Conservation (phyloP, 37 sponge, comb jelly and placozoan genomes). For the Crambe crambe region DNA sequence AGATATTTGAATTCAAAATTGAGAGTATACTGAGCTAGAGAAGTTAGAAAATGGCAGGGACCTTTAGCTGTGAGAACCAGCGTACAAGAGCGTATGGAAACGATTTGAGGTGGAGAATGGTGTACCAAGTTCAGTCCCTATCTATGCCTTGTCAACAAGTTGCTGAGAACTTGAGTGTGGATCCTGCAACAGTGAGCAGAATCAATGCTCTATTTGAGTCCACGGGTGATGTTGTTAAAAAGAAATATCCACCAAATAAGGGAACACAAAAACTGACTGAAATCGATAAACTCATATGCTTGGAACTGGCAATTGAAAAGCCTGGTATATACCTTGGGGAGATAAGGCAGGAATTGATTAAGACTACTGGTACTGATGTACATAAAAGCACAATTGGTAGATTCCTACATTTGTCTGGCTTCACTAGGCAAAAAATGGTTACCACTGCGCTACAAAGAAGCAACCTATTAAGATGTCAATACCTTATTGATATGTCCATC, state of each 20-base stretch:
- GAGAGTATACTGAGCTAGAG: too few species aligned
- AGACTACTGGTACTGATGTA: neutral
- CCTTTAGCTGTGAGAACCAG: too few species aligned
- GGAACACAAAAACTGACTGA: neutral
- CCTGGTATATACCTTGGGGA: neutral
- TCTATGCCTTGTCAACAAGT: neutral
- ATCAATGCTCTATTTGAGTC: neutral
- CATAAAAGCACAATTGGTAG: neutral
- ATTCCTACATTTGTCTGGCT: neutral
- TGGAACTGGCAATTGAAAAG: neutral
- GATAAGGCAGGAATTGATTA: neutral
- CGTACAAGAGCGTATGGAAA: too few species aligned
- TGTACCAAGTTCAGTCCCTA: neutral
- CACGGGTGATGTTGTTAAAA: neutral
- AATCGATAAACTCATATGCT: neutral
- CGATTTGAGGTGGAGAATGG: too few species aligned
- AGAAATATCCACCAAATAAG: neutral
- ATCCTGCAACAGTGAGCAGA: neutral
- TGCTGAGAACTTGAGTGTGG: neutral
- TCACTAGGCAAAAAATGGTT: neutral
- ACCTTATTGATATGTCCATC: neutral
- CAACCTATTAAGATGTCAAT: neutral
- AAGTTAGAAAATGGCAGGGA: too few species aligned
- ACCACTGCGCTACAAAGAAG: neutral
- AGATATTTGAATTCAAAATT: too few species aligned